A percentile compares a stretch with the other conserved stretches of the same genome.
These are phyloP conservation scores for Sinocyclocheilus maitianheensis DNA, from an alignment of 2,113 vertebrate genomes.

Conservation along the genomic window DNA sequence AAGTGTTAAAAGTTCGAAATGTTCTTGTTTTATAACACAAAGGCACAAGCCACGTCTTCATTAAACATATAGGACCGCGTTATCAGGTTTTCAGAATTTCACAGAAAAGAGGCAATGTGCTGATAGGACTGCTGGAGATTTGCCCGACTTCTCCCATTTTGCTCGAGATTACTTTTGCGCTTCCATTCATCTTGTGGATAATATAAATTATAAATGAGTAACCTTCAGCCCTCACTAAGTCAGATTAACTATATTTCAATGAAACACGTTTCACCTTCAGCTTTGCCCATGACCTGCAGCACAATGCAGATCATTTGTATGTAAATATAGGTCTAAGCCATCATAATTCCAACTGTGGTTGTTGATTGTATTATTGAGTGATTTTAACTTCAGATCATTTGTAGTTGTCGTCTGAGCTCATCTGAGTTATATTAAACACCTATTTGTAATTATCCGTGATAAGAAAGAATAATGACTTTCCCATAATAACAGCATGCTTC, in stretches of 20 bases:
- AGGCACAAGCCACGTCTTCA: not conserved
- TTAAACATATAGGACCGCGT: not conserved
- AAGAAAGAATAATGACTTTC: constrained; percentile 1
- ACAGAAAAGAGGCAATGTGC: not conserved
- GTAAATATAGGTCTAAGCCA: constrained; percentile 54
- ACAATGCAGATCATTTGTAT: constrained; percentile 63
- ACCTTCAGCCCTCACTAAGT: constrained; percentile 55
- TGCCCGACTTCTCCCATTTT: constrained; percentile 51
- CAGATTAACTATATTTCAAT: constrained; percentile 60
- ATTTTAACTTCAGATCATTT: constrained; percentile 8
- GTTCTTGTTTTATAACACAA: not conserved
- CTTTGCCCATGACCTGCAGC: not conserved
- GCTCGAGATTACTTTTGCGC: constrained; percentile 62
- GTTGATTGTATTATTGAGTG: constrained; percentile 4
- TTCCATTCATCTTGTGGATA: constrained; percentile 64
- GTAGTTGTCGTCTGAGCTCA: not conserved
- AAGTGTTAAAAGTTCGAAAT: not conserved
- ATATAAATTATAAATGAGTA: constrained; percentile 56
- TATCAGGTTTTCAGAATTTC: constrained; percentile 1
- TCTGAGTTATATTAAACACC: not conserved
- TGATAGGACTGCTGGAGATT: constrained; percentile 52
- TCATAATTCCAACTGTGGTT: not conserved
- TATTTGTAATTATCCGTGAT: constrained; percentile 4
- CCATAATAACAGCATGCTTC: not conserved
- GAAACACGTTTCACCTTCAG: constrained; percentile 60